Evolutionary conservation across 2,888 invertebrate species (phyloP).

Genomic region (Trissolcus japonicus): DNA sequence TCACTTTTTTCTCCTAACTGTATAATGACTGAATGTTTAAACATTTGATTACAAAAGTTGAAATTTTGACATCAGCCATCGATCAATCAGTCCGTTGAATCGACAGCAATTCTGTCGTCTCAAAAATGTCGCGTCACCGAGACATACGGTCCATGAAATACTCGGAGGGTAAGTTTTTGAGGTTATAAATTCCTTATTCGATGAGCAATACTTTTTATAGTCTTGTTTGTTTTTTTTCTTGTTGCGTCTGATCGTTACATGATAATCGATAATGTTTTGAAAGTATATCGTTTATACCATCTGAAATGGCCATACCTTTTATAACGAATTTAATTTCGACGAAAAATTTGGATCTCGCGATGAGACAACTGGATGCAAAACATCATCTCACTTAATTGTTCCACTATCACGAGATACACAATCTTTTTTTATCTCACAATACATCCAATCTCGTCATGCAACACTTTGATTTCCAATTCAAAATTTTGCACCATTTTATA

Average conservation of each 20-base stretch:
- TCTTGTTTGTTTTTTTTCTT: not conserved
- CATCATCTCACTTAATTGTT: slow-evolving; percentile 6
- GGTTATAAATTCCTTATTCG: slow-evolving; percentile 11
- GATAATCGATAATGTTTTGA: too few species aligned
- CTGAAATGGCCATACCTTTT: too few species aligned
- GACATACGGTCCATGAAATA: slow-evolving; percentile 90
- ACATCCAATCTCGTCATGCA: not conserved
- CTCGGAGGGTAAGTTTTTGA: slow-evolving; percentile 81
- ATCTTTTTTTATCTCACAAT: slow-evolving; percentile 2
- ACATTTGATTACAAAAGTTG: not conserved
- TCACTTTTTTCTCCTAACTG: not conserved
- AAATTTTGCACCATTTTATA: not conserved
- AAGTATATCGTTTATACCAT: too few species aligned
- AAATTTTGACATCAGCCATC: not conserved
- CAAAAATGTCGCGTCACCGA: slow-evolving; percentile 89
- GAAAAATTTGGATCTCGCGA: too few species aligned
- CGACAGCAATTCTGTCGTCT: not conserved
- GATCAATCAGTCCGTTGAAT: not conserved
- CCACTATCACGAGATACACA: slow-evolving; percentile 1
- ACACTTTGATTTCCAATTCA: not conserved
- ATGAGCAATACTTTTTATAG: not conserved
- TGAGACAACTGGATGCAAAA: not conserved
- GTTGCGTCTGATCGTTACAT: not conserved
- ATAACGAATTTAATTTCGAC: too few species aligned
- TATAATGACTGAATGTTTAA: not conserved